Conservation (phyloP, 2,797 vertebrate species). For the Rallus crepitans region DNA sequence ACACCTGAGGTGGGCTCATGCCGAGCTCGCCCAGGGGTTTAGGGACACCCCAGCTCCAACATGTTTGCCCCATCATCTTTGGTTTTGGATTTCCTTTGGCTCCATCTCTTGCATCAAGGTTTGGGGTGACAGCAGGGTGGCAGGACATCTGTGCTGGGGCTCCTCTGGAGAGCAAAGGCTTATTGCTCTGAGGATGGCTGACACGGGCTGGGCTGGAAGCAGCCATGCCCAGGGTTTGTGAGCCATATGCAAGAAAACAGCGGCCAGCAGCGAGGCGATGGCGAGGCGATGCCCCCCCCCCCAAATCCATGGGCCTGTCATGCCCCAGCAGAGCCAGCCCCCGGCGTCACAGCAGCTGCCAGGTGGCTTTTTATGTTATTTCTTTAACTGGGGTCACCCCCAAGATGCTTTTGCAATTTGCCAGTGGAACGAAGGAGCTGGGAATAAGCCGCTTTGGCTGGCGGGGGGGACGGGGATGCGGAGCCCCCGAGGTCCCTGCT, state of each 20-base stretch:
- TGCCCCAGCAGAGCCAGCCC: not conserved
- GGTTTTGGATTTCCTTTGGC: not conserved
- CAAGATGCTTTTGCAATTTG: not conserved
- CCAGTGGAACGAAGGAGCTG: fast-evolving
- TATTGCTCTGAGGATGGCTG: fast-evolving
- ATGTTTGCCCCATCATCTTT: fast-evolving
- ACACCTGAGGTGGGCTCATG: fast-evolving
- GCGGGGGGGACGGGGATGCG: fast-evolving
- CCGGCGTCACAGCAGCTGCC: not conserved
- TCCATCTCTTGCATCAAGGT: fast-evolving
- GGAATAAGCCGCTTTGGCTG: not conserved
- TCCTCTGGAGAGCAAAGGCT: not conserved
- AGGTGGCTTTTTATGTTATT: not conserved
- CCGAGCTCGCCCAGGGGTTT: not conserved
- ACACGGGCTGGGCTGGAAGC: not conserved
- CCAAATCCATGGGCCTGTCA: fast-evolving
- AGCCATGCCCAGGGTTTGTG: fast-evolving
- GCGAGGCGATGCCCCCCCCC: fast-evolving
- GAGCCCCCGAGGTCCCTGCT: not conserved
- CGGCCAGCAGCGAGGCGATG: fast-evolving
- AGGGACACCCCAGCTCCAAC: fast-evolving
- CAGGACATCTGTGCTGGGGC: not conserved
- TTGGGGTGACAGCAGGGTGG: fast-evolving
- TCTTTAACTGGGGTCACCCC: not conserved
- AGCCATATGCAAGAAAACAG: fast-evolving